Evolutionary conservation across 1,140 invertebrate genomes (phyloP), one percentile per base, ranked within the genome.

Genomic region (Pseudomyrmex sp.): DNA sequence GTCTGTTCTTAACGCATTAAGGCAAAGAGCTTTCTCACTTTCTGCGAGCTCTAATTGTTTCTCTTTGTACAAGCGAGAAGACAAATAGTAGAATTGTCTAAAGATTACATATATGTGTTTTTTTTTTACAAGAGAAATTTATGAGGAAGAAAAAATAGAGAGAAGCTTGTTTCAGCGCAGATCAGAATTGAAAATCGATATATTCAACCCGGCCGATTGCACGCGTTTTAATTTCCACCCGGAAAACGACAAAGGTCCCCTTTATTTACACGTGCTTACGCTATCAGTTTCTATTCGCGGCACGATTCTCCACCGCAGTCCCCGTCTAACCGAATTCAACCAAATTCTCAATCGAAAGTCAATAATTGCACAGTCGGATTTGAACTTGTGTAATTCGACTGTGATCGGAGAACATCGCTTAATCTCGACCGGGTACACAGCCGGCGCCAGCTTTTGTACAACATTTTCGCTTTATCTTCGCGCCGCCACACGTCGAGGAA

Each of bases 331-430:
- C 63, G 82, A 86, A 88, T 88, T 88, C 85, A 66, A 35, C 82
- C 84, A 61, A 86, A 89, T 80, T 88, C 83, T 88, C 88, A 83
- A 89, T 89, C 75, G 84, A 88, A 88, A 86, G 87, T 89, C 87
- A 88, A 89, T 89, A 89, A 89, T 89, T 86, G 87, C 82, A 74
- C 80, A 73, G 59, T 74, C 66, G 48, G 23, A 56, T 77, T 83
- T 79, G 70, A 80, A 82, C 58, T 80, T 54, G 63, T 73, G 86
- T 88, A 88, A 88, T 88, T 88, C 86, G 77, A 85, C 76, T 79
- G 84, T 65, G 86, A 88, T 88, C 73, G 72, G 74, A 23, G 44
- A 82, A 70, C 83, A 70, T 69, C 56, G 83, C 54, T 84, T 84
- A 84, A 84, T 84, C 76, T 72, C 76, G 44, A 56, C 48, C 59